Conservation (phyloP, 1,140 invertebrate genomes). For the Dendrolimus kikuchii region DNA sequence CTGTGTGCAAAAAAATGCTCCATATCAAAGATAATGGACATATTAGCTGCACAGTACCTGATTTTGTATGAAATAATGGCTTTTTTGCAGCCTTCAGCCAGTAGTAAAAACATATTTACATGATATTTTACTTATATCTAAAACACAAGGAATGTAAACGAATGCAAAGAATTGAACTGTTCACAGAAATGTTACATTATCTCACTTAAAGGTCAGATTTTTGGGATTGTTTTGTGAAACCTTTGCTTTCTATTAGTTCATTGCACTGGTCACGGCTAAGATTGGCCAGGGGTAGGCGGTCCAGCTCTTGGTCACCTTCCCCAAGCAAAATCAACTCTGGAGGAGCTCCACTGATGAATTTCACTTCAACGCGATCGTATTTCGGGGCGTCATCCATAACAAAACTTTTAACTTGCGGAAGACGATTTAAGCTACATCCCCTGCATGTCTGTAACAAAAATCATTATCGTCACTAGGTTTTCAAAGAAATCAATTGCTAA, state of each 20-base stretch:
- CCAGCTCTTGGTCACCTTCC: slow-evolving; percentile 74
- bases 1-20: background rate
- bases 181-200: slow-evolving; percentile 21
- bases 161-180: background rate
- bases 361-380: slow-evolving; percentile 76
- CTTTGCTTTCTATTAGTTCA: slow-evolving; percentile 75
- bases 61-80: background rate
- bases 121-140: background rate
- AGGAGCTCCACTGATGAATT: slow-evolving; percentile 78
- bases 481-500: background rate
- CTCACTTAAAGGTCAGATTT: slow-evolving; percentile 27
- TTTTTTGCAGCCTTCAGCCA: background rate
- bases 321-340: slow-evolving; percentile 80
- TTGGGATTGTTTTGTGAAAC: slow-evolving; percentile 71
- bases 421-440: slow-evolving; percentile 81
- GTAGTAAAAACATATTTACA: background rate
- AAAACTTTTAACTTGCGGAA: slow-evolving; percentile 83
- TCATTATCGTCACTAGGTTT: background rate
- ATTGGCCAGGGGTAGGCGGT: slow-evolving; percentile 74
- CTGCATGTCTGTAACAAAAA: slow-evolving; percentile 79
- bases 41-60: background rate
- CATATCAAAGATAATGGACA: background rate
- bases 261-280: slow-evolving; percentile 80
- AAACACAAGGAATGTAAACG: slow-evolving; percentile 3
- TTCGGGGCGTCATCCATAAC: slow-evolving; percentile 82